These are phyloP conservation scores for Spodoptera picta DNA, from an alignment of 2,888 invertebrate genomes.

Conservation along the genomic window DNA sequence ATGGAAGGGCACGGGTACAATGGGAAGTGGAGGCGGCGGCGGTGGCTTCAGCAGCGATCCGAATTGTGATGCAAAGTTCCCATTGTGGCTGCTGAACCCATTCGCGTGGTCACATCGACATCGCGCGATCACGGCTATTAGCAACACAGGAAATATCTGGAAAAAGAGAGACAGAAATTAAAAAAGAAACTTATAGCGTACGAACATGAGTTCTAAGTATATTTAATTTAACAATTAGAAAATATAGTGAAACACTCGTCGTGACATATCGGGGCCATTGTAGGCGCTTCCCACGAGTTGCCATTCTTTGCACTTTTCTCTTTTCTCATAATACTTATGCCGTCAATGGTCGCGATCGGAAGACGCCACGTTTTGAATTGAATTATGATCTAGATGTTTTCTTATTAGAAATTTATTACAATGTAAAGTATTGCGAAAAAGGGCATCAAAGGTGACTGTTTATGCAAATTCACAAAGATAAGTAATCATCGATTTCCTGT, in stretches of 20 bases:
- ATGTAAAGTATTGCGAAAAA: slow-evolving; percentile 18
- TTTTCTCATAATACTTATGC: slow-evolving; percentile 80
- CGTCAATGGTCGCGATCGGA: slow-evolving; percentile 77
- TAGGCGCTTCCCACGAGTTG: slow-evolving; percentile 79
- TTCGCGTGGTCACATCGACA: slow-evolving; percentile 71
- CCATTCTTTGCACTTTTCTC: slow-evolving; percentile 86
- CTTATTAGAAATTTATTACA: slow-evolving; percentile 54
- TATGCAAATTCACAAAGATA: slow-evolving; percentile 6
- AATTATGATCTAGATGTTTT: slow-evolving; percentile 64
- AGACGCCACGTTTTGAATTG: slow-evolving; percentile 71
- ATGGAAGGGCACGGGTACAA: slow-evolving; percentile 81
- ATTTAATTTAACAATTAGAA: slow-evolving; percentile 78
- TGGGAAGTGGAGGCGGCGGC: slow-evolving; percentile 72
- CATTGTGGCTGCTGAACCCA: slow-evolving; percentile 65
- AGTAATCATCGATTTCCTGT: slow-evolving; percentile 2
- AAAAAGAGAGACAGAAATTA: slow-evolving; percentile 55
- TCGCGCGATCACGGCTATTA: slow-evolving; percentile 69
- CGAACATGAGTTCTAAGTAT: slow-evolving; percentile 7
- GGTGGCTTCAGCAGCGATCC: slow-evolving; percentile 82
- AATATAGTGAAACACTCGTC: slow-evolving; percentile 81
- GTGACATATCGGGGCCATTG: slow-evolving; percentile 80
- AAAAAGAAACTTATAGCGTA: background rate
- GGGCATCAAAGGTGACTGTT: slow-evolving; percentile 22
- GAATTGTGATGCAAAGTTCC: slow-evolving; percentile 72
- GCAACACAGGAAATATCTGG: slow-evolving; percentile 77